Conservation (phyloP, 2,888 invertebrate species). For the Amphiduros pacificus region DNA sequence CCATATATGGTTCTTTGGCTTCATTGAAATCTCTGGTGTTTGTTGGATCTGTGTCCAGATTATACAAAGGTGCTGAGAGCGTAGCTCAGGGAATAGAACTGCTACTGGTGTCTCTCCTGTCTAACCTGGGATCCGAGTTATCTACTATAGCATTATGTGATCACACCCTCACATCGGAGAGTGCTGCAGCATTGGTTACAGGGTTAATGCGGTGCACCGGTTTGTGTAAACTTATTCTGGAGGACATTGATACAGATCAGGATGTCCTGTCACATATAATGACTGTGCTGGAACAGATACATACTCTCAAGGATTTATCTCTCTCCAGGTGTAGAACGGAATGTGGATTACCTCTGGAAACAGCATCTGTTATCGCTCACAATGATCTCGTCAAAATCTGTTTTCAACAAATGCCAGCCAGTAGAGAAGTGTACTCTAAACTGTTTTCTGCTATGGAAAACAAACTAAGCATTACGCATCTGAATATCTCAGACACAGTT, state of each 20-base stretch:
- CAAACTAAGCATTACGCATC: background rate
- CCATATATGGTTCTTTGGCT: background rate
- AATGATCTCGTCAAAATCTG: no score
- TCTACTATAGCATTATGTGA: constrained; percentile 4
- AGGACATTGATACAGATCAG: background rate
- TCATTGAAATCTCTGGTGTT: constrained; percentile 4
- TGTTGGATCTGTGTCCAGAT: background rate
- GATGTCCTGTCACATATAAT: background rate
- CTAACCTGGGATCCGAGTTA: constrained; percentile 4
- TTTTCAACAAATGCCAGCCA: no score
- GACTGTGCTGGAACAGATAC: no score
- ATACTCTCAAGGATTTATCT: background rate
- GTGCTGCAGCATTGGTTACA: background rate
- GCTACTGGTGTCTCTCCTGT: constrained; percentile 2
- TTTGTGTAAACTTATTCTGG: background rate
- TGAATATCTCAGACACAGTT: background rate
- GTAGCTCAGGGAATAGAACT: constrained; percentile 8
- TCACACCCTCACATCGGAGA: background rate
- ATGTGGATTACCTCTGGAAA: no score
- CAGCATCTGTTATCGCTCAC: no score
- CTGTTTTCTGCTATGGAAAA: background rate
- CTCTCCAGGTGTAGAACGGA: constrained; percentile 2
- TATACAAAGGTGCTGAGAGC: constrained; percentile 7
- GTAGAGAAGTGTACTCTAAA: no score
- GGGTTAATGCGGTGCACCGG: background rate